These are phyloP conservation scores for Micropterix aruncella DNA, from an alignment of 2,888 invertebrate genomes.

Conservation along the genomic window DNA sequence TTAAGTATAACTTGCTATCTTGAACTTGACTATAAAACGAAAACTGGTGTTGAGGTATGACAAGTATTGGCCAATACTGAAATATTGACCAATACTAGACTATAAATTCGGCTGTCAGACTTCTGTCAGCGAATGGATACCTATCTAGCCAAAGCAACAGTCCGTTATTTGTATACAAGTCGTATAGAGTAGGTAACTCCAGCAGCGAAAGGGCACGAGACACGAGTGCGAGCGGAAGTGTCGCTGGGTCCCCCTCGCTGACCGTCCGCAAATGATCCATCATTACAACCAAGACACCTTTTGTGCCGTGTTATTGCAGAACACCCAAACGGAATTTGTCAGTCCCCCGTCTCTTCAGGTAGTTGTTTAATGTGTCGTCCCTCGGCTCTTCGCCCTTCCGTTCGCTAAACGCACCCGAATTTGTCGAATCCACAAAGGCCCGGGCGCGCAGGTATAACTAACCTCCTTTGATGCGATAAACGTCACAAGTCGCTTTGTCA, in stretches of 20 bases:
- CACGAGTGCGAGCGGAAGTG: background rate
- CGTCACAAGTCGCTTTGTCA: background rate
- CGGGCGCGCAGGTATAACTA: background rate
- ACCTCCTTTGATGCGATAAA: background rate
- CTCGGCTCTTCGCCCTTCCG: background rate
- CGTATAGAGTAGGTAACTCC: too few species aligned
- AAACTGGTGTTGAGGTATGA: too few species aligned
- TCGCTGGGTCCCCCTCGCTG: too few species aligned
- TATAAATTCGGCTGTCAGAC: too few species aligned
- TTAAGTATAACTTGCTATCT: too few species aligned
- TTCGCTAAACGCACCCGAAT: background rate
- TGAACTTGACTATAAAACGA: too few species aligned
- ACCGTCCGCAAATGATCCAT: background rate
- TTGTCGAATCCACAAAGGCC: background rate
- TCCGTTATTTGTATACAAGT: too few species aligned
- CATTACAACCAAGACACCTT: background rate
- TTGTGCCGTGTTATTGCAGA: background rate
- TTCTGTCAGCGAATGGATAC: too few species aligned
- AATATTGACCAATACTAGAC: too few species aligned
- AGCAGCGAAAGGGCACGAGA: background rate
- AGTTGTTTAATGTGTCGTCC: background rate
- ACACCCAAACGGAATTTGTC: background rate
- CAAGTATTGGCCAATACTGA: too few species aligned
- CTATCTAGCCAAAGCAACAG: too few species aligned
- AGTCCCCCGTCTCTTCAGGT: background rate